phyloP scores from a whole-genome alignment of 2,113 vertebrate genomes.

The Patagioenas fasciata region DNA sequence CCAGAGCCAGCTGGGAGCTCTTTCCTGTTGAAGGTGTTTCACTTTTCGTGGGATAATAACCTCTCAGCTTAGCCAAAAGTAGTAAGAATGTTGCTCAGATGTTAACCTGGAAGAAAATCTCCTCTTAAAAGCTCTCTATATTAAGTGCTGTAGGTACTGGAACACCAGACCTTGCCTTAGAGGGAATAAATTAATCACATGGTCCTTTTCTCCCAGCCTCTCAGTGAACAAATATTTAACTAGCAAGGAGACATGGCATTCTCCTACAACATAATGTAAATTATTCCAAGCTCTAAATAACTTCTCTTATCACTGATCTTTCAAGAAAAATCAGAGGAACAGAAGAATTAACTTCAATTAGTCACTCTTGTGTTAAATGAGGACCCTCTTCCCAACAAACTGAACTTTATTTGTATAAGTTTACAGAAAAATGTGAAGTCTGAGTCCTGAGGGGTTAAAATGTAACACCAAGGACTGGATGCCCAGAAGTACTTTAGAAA shows the following conservation, averaged over 20 bases:
- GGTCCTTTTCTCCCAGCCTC: neutral
- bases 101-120: neutral
- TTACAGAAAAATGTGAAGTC: neutral
- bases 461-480: neutral
- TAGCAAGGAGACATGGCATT: neutral
- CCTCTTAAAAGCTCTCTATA: neutral
- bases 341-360: neutral
- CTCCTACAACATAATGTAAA: neutral
- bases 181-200: neutral
- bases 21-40: neutral
- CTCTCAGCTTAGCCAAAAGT: neutral
- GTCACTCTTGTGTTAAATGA: neutral
- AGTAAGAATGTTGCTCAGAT: neutral
- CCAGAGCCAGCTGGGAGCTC: neutral
- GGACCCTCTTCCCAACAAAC: rapidly evolving
- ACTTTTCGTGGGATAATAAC: neutral
- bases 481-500: neutral
- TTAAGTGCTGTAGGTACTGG: neutral
- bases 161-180: neutral
- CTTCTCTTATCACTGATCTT: neutral
- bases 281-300: neutral
- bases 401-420: neutral
- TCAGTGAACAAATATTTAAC: neutral
- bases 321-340: neutral
- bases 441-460: neutral